These are phyloP conservation scores for Oophaga sylvatica DNA, from an alignment of 2,797 vertebrate genomes.

Conservation along the genomic window DNA sequence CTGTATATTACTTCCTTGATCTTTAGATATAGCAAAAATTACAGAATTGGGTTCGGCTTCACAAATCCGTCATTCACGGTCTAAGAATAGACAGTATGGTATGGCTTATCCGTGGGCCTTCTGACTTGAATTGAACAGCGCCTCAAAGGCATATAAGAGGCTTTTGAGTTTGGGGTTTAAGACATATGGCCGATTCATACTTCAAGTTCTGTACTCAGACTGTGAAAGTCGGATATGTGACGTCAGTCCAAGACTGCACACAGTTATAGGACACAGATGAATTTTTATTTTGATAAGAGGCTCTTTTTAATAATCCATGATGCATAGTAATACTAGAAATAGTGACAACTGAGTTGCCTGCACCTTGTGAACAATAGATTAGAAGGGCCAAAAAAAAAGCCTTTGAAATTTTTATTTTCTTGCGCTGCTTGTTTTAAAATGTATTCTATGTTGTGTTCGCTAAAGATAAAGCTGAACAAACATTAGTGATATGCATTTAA, in stretches of 20 bases:
- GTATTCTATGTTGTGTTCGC: slow-evolving; percentile 18
- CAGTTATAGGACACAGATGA: neutral
- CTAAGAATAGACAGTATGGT: too few relatives aligned
- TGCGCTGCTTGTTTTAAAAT: slow-evolving; percentile 29
- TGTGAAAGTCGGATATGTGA: too few relatives aligned
- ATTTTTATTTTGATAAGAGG: neutral
- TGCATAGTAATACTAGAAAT: slow-evolving; percentile 1
- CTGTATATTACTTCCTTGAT: too few relatives aligned
- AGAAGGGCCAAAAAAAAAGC: slow-evolving; percentile 7
- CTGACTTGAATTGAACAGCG: too few relatives aligned
- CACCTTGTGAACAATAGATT: slow-evolving; percentile 34
- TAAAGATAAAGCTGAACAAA: slow-evolving; percentile 45
- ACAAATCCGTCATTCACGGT: too few relatives aligned
- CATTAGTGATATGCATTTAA: slow-evolving; percentile 27
- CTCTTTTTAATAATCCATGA: neutral
- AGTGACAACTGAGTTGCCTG: neutral
- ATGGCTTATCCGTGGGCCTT: too few relatives aligned
- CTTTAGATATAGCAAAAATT: too few relatives aligned
- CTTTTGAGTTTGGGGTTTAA: too few relatives aligned
- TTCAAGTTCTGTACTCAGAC: too few relatives aligned
- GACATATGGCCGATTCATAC: too few relatives aligned
- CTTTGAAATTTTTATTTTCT: slow-evolving; percentile 33
- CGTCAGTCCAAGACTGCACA: neutral
- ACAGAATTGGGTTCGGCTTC: too few relatives aligned
- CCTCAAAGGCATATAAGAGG: too few relatives aligned